Conservation (phyloP, 2,888 invertebrate species). For the Antheraea yamamai region DNA sequence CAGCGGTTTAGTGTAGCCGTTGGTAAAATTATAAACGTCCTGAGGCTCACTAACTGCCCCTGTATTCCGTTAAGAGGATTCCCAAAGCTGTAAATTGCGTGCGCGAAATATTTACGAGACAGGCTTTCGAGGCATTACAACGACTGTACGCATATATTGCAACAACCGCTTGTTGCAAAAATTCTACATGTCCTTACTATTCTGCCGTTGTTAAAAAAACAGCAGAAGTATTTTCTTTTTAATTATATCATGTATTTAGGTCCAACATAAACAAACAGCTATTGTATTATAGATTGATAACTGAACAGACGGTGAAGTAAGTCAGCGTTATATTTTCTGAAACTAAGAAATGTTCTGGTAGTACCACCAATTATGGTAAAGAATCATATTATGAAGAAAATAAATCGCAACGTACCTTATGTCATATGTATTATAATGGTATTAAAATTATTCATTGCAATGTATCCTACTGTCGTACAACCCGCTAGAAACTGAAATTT, state of each 20-base stretch:
- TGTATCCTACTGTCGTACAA: too few species aligned
- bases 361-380: too few species aligned
- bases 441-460: too few species aligned
- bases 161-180: conserved; percentile 66
- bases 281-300: too few species aligned
- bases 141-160: conserved; percentile 68
- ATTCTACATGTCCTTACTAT: conserved; percentile 47
- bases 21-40: conserved; percentile 71
- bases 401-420: too few species aligned
- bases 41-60: conserved; percentile 72
- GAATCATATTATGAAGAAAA: too few species aligned
- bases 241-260: neutral
- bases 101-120: conserved; percentile 79
- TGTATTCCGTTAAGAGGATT: conserved; percentile 79
- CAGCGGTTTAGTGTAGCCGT: conserved; percentile 53
- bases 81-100: conserved; percentile 79
- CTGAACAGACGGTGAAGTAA: too few species aligned
- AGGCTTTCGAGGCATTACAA: conserved; percentile 74
- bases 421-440: too few species aligned
- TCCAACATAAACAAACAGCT: too few species aligned
- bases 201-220: neutral
- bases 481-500: too few species aligned
- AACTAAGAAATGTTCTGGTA: too few species aligned
- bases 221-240: neutral
- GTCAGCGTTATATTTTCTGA: too few species aligned